Evolutionary conservation across 2,797 vertebrate species (phyloP).

Genomic region (Dermochelys coriacea): DNA sequence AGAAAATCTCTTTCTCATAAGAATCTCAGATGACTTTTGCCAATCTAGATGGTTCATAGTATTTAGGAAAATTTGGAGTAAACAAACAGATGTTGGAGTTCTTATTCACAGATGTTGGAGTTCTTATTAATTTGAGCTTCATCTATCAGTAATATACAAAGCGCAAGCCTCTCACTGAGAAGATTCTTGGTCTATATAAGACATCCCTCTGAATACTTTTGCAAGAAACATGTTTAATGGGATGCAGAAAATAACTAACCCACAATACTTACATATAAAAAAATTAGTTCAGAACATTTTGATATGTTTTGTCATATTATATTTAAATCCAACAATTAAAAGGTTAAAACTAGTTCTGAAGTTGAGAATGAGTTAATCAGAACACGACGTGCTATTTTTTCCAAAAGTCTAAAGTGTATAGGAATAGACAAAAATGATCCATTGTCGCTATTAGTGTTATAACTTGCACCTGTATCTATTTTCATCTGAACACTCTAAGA

Average conservation of each 20-base stretch:
- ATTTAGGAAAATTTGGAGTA: not conserved
- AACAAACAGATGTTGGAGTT: not conserved
- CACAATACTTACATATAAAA: not conserved
- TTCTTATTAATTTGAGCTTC: not conserved
- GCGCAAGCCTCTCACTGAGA: not conserved
- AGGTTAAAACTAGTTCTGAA: not conserved
- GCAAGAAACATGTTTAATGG: not conserved
- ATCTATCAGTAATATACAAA: not conserved
- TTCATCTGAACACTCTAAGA: not conserved
- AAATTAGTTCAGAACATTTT: not conserved
- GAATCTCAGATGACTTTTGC: not conserved
- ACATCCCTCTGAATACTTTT: not conserved
- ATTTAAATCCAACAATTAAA: not conserved
- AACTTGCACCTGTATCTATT: not conserved
- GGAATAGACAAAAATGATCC: not conserved
- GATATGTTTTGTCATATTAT: not conserved
- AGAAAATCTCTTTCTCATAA: not conserved
- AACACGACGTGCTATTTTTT: not conserved
- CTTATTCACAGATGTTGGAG: not conserved
- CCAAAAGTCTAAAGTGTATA: not conserved
- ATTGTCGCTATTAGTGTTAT: not conserved
- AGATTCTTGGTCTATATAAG: not conserved
- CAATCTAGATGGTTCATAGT: not conserved
- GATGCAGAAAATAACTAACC: not conserved
- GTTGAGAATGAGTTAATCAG: not conserved